Evolutionary conservation across 2,113 vertebrate genomes (phyloP), one percentile per base, ranked within the genome.

Genomic region (Craseonycteris thonglongyai): DNA sequence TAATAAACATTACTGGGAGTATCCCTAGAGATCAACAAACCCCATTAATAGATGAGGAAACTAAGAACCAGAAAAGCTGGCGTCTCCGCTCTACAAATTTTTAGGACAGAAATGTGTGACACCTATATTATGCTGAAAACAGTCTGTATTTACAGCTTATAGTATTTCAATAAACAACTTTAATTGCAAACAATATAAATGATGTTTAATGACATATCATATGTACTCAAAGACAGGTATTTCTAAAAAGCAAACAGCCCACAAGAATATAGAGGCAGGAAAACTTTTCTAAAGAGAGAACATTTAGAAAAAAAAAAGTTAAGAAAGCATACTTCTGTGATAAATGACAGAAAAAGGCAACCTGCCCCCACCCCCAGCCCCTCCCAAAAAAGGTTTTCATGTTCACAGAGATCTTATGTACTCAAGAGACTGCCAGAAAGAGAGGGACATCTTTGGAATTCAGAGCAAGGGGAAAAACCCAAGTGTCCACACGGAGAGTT

Each of bases 151-250:
- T 68, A 88, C 22, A 42, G 51, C 69, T 94, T 85, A 61, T 88
- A 47, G 56, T 91, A 93, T 76, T 78, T 94, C 93, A 94, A 92
- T 97, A 97, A 96, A 94, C 28, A 49, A 38, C 68, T 68, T 83
- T 91, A 88, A 84, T 71, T 75, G 38, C 56, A 96, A 61, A 28
- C 7, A 14, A 30, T 30, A 13, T 24, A 28, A 30, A 61, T 63
- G 54, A 87, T 47, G 12, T 40, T 92, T 54, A 96, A 15, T 84
- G 61, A 71, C 58, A 87, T 21, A 38, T 49, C 66, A 6, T 56
- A 83, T 76, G 19, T 40, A 78, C 26, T 95, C 59, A 89, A 68
- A 95, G 63, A 40, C 5, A 83, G 88, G 24, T 82, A 82, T 69
- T 87, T 81, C 38, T 68, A 58, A 92, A 94, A 72, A 58, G 14